phyloP scores from a whole-genome alignment of 2,113 vertebrate species.

The Vulpes vulpes region DNA sequence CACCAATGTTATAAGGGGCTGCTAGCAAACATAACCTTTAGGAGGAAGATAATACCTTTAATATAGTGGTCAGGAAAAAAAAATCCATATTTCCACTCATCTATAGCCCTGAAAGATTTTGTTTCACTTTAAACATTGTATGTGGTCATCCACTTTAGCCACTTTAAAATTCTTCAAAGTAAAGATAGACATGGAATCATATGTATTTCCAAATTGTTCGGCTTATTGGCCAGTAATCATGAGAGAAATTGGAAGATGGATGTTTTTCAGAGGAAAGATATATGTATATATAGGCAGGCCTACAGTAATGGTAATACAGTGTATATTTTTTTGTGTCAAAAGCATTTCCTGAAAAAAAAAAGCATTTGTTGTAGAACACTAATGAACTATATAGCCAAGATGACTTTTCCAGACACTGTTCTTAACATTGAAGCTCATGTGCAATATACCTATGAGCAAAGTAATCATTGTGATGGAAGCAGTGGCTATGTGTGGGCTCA shows the following conservation, averaged over 20 bases:
- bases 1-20: background rate
- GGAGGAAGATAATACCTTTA: background rate
- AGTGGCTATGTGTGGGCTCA: background rate
- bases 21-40: background rate
- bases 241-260: background rate
- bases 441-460: background rate
- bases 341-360: background rate
- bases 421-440: background rate
- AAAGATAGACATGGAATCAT: background rate
- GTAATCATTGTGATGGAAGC: background rate
- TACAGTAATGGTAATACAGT: background rate
- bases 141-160: background rate
- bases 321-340: background rate
- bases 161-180: background rate
- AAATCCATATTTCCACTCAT: background rate
- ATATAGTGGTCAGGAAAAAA: background rate
- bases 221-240: background rate
- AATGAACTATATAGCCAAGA: background rate
- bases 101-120: background rate
- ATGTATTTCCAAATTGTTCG: background rate
- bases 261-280: background rate
- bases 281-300: background rate
- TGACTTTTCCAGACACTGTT: background rate
- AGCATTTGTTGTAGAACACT: background rate
- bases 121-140: background rate